Conservation (phyloP, 2,113 vertebrate genomes). For the Myanophis thanlyinensis region DNA sequence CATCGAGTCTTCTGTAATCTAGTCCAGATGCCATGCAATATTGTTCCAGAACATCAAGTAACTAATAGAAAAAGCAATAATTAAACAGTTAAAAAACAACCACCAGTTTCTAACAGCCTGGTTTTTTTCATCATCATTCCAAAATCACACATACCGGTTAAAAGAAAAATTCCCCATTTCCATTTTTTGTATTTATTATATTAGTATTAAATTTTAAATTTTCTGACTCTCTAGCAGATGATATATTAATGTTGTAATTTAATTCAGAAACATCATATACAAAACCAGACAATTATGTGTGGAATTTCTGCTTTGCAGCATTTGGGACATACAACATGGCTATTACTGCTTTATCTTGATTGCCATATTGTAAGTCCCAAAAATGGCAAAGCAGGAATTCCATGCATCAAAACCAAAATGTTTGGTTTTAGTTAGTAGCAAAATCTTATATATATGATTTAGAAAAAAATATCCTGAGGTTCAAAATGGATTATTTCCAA, state of each 20-base stretch:
- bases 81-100: conserved; percentile 25
- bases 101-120: not conserved
- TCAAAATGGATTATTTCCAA: not conserved
- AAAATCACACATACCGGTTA: not conserved
- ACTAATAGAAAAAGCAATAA: conserved; percentile 59
- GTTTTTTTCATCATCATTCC: not conserved
- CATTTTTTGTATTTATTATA: not conserved
- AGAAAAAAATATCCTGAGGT: not conserved
- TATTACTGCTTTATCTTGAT: rapidly evolving
- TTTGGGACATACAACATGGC: not conserved
- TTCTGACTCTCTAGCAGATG: not conserved
- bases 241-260: not conserved
- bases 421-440: not conserved
- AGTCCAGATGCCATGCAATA: conserved; percentile 93
- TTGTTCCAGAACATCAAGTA: conserved; percentile 89
- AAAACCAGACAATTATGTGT: not conserved
- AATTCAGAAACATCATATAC: not conserved
- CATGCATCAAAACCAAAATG: not conserved
- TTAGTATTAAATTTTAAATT: not conserved
- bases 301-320: not conserved
- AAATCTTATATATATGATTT: not conserved
- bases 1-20: conserved; percentile 91
- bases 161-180: not conserved
- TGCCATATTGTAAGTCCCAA: not conserved
- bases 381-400: not conserved